Conservation (phyloP, 2,113 vertebrate genomes). For the Vulpes lagopus region DNA sequence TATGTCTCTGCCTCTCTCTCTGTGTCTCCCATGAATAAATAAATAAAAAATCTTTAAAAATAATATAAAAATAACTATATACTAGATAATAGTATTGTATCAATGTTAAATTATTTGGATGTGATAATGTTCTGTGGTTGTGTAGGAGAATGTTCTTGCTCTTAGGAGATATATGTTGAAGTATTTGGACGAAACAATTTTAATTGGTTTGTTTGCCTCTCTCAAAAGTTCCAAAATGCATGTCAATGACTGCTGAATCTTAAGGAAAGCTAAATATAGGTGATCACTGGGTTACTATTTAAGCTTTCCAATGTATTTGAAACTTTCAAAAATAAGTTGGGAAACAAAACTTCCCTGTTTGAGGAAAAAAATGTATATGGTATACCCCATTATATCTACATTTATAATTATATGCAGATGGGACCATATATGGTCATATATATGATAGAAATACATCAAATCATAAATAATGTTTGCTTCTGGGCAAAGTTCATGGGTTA, state of each 20-base stretch:
- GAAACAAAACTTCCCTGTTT: background rate
- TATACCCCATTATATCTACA: background rate
- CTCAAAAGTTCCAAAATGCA: background rate
- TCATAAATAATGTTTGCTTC: background rate
- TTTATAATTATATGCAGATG: background rate
- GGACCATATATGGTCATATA: background rate
- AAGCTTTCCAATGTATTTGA: background rate
- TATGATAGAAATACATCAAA: background rate
- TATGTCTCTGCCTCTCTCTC: too few species aligned
- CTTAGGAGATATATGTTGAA: background rate
- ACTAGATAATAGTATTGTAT: background rate
- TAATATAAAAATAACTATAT: too few species aligned
- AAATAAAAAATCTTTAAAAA: too few species aligned
- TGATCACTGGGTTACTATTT: background rate
- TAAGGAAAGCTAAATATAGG: background rate
- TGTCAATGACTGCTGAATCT: background rate
- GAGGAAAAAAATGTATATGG: background rate
- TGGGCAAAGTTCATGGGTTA: background rate
- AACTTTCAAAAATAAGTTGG: background rate
- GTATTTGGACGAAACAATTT: background rate
- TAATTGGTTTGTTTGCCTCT: background rate
- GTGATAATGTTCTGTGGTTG: background rate
- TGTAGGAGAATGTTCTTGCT: background rate
- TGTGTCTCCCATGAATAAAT: too few species aligned
- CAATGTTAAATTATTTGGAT: background rate